These are phyloP conservation scores for Mesembrinibis cayennensis DNA, from an alignment of 2,113 vertebrate genomes.

Conservation along the genomic window DNA sequence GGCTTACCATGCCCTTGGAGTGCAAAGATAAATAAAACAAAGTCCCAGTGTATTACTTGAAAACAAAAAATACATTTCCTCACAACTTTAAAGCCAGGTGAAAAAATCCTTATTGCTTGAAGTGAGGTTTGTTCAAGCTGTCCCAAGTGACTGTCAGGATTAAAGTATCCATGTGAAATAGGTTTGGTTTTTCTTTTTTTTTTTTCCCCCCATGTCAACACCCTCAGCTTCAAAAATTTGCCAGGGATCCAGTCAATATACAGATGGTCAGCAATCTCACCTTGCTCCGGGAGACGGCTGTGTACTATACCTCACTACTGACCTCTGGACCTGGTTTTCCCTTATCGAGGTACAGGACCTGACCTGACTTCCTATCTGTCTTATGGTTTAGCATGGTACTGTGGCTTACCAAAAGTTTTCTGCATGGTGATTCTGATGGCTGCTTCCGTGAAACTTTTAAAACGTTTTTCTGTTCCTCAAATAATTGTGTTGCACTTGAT, in stretches of 20 bases:
- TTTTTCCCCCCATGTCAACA: neutral
- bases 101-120: neutral
- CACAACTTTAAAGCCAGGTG: neutral
- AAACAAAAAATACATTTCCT: neutral
- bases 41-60: neutral
- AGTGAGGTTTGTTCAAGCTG: neutral
- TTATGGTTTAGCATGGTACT: rapidly evolving
- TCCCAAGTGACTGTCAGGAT: neutral
- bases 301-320: constrained; percentile 33
- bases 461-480: neutral
- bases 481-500: neutral
- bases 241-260: neutral
- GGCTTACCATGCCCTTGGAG: neutral
- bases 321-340: neutral
- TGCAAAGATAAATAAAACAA: neutral
- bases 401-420: neutral
- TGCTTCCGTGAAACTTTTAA: neutral
- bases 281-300: constrained; percentile 1
- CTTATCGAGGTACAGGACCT: neutral
- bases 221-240: constrained; percentile 49
- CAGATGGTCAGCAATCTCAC: constrained; percentile 28
- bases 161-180: neutral
- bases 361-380: neutral
- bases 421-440: neutral
- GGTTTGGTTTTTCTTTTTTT: neutral